These are phyloP conservation scores for Leptothorax acervorum DNA, from an alignment of 2,888 invertebrate genomes.

Conservation along the genomic window DNA sequence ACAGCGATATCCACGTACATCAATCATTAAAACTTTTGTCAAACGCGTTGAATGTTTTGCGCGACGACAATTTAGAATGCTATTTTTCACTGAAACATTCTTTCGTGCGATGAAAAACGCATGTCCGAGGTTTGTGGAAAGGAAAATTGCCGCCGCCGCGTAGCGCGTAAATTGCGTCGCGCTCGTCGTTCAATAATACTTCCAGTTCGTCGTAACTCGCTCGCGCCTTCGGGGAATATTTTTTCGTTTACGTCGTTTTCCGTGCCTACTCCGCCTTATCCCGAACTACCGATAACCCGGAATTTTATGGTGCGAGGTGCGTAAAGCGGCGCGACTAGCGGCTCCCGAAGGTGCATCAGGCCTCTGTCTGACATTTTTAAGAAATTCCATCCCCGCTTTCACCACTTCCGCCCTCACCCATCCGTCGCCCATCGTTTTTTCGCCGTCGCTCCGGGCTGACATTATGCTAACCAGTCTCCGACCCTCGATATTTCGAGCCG, in stretches of 20 bases:
- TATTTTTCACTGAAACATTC: conserved; percentile 2
- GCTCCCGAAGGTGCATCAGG: conserved; percentile 40
- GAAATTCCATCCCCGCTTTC: conserved; percentile 78
- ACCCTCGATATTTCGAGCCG: conserved; percentile 79
- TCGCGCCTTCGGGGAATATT: conserved; percentile 59
- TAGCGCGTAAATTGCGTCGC: conserved; percentile 32
- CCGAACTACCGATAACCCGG: conserved; percentile 69
- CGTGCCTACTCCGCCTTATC: conserved; percentile 16
- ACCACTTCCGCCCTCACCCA: conserved; percentile 1
- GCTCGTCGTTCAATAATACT: conserved; percentile 49
- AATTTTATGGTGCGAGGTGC: conserved; percentile 70
- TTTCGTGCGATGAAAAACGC: conserved; percentile 33
- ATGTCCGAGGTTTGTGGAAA: conserved; percentile 8
- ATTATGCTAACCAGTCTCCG: conserved; percentile 83
- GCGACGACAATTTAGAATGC: background rate
- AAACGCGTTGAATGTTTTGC: background rate
- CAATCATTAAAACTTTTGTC: background rate
- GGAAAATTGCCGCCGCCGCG: conserved; percentile 27
- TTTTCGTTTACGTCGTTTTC: conserved; percentile 52
- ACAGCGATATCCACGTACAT: background rate
- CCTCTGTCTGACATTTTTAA: conserved; percentile 81
- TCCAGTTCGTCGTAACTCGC: conserved; percentile 44
- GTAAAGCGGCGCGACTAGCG: conserved; percentile 66
- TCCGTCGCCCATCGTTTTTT: conserved; percentile 61
- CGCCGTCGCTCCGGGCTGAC: conserved; percentile 75